Percentiles rank a stretch among this genome's conserved stretches.
phyloP scores from a whole-genome alignment of 2,113 vertebrate genomes.

The Cnemophilus loriae region DNA sequence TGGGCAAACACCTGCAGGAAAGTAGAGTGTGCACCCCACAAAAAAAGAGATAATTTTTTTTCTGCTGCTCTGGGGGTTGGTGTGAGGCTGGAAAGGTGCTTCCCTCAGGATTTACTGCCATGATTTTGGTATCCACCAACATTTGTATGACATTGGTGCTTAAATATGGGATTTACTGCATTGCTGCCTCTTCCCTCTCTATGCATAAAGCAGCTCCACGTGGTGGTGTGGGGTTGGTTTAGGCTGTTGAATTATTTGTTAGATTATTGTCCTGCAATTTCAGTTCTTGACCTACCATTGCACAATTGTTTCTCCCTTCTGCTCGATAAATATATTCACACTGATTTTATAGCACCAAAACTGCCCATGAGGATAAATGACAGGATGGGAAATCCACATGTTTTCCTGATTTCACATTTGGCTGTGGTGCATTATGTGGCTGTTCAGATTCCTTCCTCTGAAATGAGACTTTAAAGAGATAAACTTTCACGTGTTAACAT shows the following conservation, averaged over 20 bases:
- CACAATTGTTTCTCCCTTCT: not conserved
- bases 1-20: not conserved
- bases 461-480: not conserved
- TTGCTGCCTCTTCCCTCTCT: not conserved
- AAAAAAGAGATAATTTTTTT: no score
- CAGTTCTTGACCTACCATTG: not conserved
- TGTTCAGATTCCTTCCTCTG: not conserved
- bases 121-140: not conserved
- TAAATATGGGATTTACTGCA: not conserved
- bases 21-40: fast-evolving
- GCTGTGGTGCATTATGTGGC: not conserved
- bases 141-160: not conserved
- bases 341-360: fast-evolving
- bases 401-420: not conserved
- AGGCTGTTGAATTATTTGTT: not conserved
- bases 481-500: not conserved
- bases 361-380: not conserved
- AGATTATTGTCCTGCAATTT: not conserved
- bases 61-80: no score
- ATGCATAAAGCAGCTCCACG: not conserved
- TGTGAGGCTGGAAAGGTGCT: not conserved
- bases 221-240: not conserved
- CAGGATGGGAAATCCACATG: not conserved
- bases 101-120: not conserved
- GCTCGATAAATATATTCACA: not conserved